Base-by-base conservation (phyloP, 2,797 vertebrate species). In the Thamnophis elegans region DNA sequence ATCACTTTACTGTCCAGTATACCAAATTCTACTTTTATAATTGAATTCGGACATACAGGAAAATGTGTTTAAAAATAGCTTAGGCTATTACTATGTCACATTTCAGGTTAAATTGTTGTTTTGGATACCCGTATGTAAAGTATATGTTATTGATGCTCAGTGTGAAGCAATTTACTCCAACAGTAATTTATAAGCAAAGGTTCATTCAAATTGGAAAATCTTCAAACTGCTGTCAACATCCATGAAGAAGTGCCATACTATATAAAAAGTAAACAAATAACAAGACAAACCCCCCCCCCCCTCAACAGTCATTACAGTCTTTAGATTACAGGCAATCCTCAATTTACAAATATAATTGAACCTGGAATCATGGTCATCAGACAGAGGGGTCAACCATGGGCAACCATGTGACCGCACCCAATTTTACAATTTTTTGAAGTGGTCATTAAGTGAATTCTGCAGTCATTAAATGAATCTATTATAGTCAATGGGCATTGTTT, bases 281-380 rank as follows among this genome's bases (percentile, higher is more conserved):
- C 4, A 32, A 32, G 5, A 58, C 20, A 22, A 2, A 5, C n/a
- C n/a, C 3, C 36, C 14, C 62, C 1, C 0, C 13, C 14, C n/a
- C 62, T 65, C 0, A 0, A 47, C 14, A 36, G 65, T 18, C 36
- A 25, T 47, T 47, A 20, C 20, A 25, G 36, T 12, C 20, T 82
- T 82, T 82, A 22, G 68, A 78, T 22, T 78, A 32, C 2, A 36
- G 32, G 32, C 7, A 36, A 36, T 73, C 16, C 2, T 73, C n/a
- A 73, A 73, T 0, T 36, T 73, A 73, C 7, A 36, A 73, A 73
- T 36, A 73, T 36, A 73, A 73, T 36, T 18, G 16, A 36, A 12
- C 32, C 68, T 73, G 68, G 7, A 36, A 73, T 73, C 68, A 73
- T 73, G 65, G 13, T 73, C 0, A 1, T 36, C 32, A 73, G 32